phyloP scores from a whole-genome alignment of 2,888 invertebrate species.

The Cecidostiba fungosa region DNA sequence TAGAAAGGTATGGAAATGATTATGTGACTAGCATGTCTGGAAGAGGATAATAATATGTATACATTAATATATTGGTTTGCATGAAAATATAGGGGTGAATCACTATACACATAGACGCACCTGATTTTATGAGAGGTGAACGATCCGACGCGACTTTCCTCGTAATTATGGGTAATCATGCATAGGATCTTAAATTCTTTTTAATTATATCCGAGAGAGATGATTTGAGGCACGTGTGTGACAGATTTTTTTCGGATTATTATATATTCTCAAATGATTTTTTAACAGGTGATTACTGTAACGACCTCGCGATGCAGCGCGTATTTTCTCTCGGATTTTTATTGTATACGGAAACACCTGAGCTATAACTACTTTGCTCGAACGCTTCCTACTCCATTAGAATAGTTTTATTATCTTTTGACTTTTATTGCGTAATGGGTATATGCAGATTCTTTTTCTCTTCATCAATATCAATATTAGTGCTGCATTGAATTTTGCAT shows the following conservation, averaged over 20 bases:
- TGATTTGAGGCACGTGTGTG: not conserved
- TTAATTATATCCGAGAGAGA: not conserved
- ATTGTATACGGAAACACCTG: not conserved
- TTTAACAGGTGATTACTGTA: not conserved
- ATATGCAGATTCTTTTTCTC: not conserved
- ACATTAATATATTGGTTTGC: not conserved
- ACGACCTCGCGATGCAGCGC: not conserved
- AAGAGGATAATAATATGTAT: not conserved
- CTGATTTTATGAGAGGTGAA: too few relatives aligned
- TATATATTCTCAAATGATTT: constrained; percentile 15
- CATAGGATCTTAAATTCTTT: not conserved
- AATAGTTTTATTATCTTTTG: not conserved
- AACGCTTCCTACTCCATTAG: not conserved
- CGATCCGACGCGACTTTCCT: not conserved
- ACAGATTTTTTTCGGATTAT: too few relatives aligned
- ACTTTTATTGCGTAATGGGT: constrained; percentile 10
- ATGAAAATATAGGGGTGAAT: not conserved
- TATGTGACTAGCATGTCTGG: not conserved
- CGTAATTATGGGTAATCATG: not conserved
- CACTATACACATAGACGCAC: too few relatives aligned
- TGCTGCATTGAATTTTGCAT: too few relatives aligned
- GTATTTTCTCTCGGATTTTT: not conserved
- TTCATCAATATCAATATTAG: too few relatives aligned
- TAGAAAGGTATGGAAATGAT: constrained; percentile 5
- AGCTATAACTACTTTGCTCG: not conserved